phyloP scores from a whole-genome alignment of 2,797 vertebrate genomes.

The Sparidentex hasta region DNA sequence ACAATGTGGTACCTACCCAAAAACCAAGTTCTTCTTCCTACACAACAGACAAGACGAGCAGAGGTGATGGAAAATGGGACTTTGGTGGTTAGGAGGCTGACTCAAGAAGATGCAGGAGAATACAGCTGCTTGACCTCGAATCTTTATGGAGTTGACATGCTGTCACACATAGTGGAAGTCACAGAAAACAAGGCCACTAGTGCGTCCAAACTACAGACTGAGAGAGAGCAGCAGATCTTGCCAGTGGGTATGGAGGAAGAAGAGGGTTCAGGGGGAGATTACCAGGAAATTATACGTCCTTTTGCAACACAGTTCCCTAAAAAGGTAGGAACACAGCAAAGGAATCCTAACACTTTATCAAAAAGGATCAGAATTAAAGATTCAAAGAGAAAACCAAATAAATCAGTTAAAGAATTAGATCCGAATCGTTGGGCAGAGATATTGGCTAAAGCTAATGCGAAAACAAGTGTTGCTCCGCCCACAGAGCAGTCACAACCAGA shows the following conservation, averaged over 20 bases:
- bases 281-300: conserved; percentile 77
- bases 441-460: conserved; percentile 81
- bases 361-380: conserved; percentile 78
- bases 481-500: conserved; percentile 57
- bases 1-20: conserved; percentile 85
- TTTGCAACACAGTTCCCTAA: conserved; percentile 75
- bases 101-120: conserved; percentile 82
- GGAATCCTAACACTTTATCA: conserved; percentile 52
- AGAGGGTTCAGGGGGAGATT: conserved; percentile 83
- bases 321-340: conserved; percentile 62
- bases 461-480: conserved; percentile 56
- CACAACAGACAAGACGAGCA: conserved; percentile 71
- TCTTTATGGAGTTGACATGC: conserved; percentile 86
- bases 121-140: conserved; percentile 87
- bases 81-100: conserved; percentile 77
- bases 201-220: conserved; percentile 48
- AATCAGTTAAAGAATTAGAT: conserved; percentile 83
- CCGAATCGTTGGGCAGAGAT: conserved; percentile 84
- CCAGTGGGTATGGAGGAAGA: conserved; percentile 54
- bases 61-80: conserved; percentile 84
- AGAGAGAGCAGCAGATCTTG: conserved; percentile 38
- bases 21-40: conserved; percentile 79
- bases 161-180: conserved; percentile 84
- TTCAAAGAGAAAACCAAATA: conserved; percentile 80
- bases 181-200: conserved; percentile 63